phyloP scores from a whole-genome alignment of 2,888 invertebrate species.

The Cheilosia vulpina region DNA sequence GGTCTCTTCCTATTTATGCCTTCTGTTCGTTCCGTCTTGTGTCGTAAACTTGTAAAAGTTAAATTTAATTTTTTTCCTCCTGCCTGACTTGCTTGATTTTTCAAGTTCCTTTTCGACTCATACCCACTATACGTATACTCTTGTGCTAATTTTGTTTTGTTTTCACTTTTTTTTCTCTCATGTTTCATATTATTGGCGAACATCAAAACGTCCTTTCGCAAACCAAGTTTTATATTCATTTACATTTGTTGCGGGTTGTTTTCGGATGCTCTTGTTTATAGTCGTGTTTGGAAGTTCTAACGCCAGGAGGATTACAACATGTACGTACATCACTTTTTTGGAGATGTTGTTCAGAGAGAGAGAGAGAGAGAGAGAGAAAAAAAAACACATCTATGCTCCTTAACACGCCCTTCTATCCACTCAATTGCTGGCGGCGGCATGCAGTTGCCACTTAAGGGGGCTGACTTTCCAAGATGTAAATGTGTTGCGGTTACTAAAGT shows the following conservation, averaged over 20 bases:
- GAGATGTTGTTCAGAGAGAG: neutral
- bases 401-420: neutral
- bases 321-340: constrained; percentile 33
- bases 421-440: neutral
- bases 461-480: constrained; percentile 28
- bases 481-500: constrained; percentile 34
- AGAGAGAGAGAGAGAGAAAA: too few species aligned
- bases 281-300: constrained; percentile 42
- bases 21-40: constrained; percentile 42
- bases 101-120: neutral
- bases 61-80: constrained; percentile 41
- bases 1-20: constrained; percentile 31
- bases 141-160: neutral
- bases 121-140: neutral
- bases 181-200: constrained; percentile 17
- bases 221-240: constrained; percentile 35
- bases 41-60: constrained; percentile 52
- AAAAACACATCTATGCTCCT: neutral
- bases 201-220: constrained; percentile 24
- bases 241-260: constrained; percentile 19
- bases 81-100: neutral
- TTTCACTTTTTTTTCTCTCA: neutral
- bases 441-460: neutral
- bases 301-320: constrained; percentile 34
- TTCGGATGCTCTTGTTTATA: neutral